Conservation (phyloP, 1,140 invertebrate genomes). For the Zaprionus nigranus region DNA sequence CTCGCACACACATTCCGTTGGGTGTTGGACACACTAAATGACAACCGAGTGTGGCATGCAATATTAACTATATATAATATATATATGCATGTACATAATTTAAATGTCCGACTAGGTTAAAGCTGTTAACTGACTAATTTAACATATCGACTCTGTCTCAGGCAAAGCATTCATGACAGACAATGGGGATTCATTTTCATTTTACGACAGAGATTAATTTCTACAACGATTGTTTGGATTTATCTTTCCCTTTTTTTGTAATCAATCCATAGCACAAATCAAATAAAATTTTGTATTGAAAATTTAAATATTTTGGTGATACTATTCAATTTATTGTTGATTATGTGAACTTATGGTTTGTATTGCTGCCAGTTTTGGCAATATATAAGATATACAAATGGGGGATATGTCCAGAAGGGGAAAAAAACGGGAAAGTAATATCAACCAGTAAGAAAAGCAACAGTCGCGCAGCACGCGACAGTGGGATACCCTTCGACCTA, state of each 20-base stretch:
- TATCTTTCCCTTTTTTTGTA: conserved; percentile 9
- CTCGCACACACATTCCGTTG: conserved; percentile 57
- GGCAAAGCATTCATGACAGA: conserved; percentile 37
- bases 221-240: conserved; percentile 9
- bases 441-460: too few relatives aligned
- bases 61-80: conserved; percentile 27
- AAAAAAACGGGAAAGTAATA: not conserved
- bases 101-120: conserved; percentile 1
- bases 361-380: too few relatives aligned
- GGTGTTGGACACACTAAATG: conserved; percentile 31
- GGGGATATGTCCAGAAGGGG: not conserved
- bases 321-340: too few relatives aligned
- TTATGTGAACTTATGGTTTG: too few relatives aligned
- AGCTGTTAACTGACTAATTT: conserved; percentile 42
- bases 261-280: conserved; percentile 41
- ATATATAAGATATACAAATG: not conserved
- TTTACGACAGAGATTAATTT: conserved; percentile 29
- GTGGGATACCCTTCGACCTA: too few relatives aligned
- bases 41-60: conserved; percentile 24
- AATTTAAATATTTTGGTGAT: conserved; percentile 31
- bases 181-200: conserved; percentile 29
- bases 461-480: too few relatives aligned
- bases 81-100: conserved; percentile 28
- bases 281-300: conserved; percentile 55
- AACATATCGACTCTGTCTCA: conserved; percentile 34